Evolutionary conservation across 2,113 vertebrate species (phyloP), one percentile per base, ranked within the genome.

Genomic region (Dermatemys mawii): DNA sequence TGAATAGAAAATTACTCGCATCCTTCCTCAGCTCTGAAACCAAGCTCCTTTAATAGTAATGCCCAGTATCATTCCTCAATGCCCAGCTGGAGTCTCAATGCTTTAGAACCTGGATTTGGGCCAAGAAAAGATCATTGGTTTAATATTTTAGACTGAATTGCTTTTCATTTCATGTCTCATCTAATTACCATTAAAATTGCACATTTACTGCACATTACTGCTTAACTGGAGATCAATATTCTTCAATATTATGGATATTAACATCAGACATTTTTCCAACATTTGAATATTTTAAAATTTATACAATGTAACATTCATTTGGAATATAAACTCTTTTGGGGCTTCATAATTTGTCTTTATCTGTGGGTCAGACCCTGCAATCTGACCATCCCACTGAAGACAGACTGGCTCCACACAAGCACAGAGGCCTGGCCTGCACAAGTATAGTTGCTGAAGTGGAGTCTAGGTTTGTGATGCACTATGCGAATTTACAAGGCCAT

Each of bases 121-220:
- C 13, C 60, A 90, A 78, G 80, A 85, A 84, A 6, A 12, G 46
- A 78, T 46, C 55, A 8, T 67, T 76, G 57, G 11, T 44, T 95
- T 91, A 87, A 84, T 41, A 78, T 26, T 78, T 88, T 85, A 63
- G 32, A 53, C 11, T 46, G 53, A 85, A 85, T 53, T 79, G 3
- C 54, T 88, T 94, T 90, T 92, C 44, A 89, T 86, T 90, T 93
- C 17, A 2, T 88, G 80, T 87, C 11, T 78, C 54, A 87, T 16
- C 12, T 57, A 80, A 44, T 60, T 81, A 10, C 0, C 0, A 91
- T 78, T 92, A 81, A 96, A 89, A 87, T 55, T 24, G 2, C 57
- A 82, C 19, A 55, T 60, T 82, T 89, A 57, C 75, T 63, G 7
- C 16, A 46, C 70, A 57, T 88, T 90, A 78, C 1, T 55, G 9